Percentiles rank a stretch among this genome's conserved stretches.
These are phyloP conservation scores for Knipowitschia caucasica DNA, from an alignment of 2,797 vertebrate species.

Conservation along the genomic window DNA sequence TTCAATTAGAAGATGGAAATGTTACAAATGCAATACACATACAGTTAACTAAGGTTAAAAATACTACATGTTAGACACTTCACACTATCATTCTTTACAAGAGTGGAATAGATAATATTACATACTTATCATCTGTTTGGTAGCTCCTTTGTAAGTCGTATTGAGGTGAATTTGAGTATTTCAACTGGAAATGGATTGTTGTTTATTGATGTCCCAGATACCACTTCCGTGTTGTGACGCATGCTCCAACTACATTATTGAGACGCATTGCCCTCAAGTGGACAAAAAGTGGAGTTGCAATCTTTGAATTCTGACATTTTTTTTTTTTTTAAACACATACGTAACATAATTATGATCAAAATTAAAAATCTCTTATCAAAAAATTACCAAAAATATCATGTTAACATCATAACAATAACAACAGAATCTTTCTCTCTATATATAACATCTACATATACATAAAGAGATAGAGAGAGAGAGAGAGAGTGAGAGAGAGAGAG, in stretches of 20 bases:
- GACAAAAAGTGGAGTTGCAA: neutral
- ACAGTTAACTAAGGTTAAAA: neutral
- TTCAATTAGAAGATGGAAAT: neutral
- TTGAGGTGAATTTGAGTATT: slow-evolving; percentile 8
- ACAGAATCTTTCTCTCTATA: too few species aligned
- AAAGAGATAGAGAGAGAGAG: too few species aligned
- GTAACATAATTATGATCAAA: neutral
- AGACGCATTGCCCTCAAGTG: slow-evolving; percentile 35
- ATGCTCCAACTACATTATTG: neutral
- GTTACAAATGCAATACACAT: neutral
- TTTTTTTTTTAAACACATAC: neutral
- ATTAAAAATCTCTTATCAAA: neutral
- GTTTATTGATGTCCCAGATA: neutral
- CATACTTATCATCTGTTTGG: neutral
- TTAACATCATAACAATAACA: too few species aligned
- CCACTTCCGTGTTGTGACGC: slow-evolving; percentile 43
- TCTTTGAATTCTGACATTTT: neutral
- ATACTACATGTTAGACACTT: neutral
- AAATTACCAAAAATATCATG: too few species aligned
- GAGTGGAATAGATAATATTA: neutral
- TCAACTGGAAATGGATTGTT: neutral
- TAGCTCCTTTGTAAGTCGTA: neutral
- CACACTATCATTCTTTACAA: neutral
- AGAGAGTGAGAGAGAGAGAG: too few species aligned
- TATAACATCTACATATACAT: too few species aligned